Evolutionary conservation across 2,797 vertebrate genomes (phyloP).

Genomic region (Peromyscus attwateri): DNA sequence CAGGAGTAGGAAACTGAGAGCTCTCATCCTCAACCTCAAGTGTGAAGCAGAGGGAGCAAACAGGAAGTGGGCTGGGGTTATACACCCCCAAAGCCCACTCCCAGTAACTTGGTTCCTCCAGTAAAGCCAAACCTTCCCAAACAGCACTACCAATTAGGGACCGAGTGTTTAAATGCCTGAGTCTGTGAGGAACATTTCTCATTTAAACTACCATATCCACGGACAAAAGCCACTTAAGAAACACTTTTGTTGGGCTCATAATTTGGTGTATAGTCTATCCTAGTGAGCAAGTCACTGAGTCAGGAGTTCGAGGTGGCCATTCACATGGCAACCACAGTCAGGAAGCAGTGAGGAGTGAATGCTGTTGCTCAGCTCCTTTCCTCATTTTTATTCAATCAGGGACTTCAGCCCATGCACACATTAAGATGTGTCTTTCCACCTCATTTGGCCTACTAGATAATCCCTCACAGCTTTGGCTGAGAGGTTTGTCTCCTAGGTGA

Average conservation of each 20-base stretch:
- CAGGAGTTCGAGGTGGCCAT: too few species aligned
- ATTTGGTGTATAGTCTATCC: background rate
- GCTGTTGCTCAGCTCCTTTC: too few species aligned
- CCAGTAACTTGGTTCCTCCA: background rate
- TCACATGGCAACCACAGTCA: background rate
- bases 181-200: background rate
- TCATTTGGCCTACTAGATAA: background rate
- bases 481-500: background rate
- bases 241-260: background rate
- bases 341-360: background rate
- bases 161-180: background rate
- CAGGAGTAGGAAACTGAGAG: background rate
- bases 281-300: fast-evolving
- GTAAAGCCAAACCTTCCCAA: background rate
- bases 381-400: too few species aligned
- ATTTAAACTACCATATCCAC: background rate
- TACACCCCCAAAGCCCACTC: background rate
- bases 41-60: background rate
- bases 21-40: background rate
- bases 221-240: background rate
- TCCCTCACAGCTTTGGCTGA: background rate
- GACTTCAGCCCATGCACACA: too few species aligned
- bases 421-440: background rate
- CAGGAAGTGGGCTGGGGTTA: background rate
- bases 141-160: background rate